Evolutionary conservation across 2,113 vertebrate species (phyloP), one percentile per base, ranked within the genome.

Genomic region (Gallinago undulata): DNA sequence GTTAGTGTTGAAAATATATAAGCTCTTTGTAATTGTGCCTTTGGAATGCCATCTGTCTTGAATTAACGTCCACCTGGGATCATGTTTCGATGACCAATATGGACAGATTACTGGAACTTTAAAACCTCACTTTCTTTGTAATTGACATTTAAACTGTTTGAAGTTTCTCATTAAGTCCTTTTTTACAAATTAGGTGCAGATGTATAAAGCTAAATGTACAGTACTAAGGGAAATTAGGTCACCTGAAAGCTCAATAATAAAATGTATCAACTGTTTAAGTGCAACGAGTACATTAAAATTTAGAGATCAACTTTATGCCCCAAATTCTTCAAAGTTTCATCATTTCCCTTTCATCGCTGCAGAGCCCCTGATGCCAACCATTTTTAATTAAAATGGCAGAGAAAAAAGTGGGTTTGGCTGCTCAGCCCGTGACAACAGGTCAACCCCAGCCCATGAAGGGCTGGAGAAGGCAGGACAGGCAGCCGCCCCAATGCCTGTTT

Each of bases 21-120:
- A 98, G 94, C 95, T 98, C 97, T 98, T 99, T 98, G 98, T 98
- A 98, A 98, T 98, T 97, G 97, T 97, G 98, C 98, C 98, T 98
- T 98, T 99, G 98, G 99, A 99, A 99, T 99, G 98, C 96, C 99
- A 99, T 98, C 98, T 98, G 98, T 98, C 98, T 98, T 98, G 97
- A 99, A 99, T 99, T 99, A 97, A 99, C 97, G 93, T 97, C 98
- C 98, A 99, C 98, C 98, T 99, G 99, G 98, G 98, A 98, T 98
- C 98, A 98, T 92, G 97, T 98, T 98, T 97, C 95, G 97, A 98
- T 98, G 98, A 98, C 98, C 98, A 98, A 98, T 97, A 97, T 90
- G 96, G 98, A 98, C 98, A 98, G 98, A 98, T 98, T 97, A 98
- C 98, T 98, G 96, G 96, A 98, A 98, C 98, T 98, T 98, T 98